These are phyloP conservation scores for Limnephilus auricula DNA, from an alignment of 2,888 invertebrate species.

Conservation along the genomic window DNA sequence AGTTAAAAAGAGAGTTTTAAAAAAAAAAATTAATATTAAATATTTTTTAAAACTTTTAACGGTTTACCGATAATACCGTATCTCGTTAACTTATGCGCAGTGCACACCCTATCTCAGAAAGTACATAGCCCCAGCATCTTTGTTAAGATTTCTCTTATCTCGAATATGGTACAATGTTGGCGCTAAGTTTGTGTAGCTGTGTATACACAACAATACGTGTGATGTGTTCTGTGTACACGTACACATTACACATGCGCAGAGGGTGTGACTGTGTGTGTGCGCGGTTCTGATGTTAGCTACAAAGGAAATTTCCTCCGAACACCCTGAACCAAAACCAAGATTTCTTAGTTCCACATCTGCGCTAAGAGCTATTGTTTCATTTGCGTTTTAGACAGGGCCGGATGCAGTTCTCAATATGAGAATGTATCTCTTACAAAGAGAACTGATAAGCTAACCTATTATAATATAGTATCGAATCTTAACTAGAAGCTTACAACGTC, in stretches of 20 bases:
- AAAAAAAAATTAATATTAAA: too few species aligned
- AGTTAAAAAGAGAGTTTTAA: too few species aligned
- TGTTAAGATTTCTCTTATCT: constrained; percentile 41
- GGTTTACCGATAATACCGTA: not conserved
- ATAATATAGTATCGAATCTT: too few species aligned
- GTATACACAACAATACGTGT: not conserved
- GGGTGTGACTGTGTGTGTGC: not conserved
- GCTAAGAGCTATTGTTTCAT: constrained; percentile 60
- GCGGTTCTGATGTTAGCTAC: not conserved
- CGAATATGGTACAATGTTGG: not conserved
- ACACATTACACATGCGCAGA: not conserved
- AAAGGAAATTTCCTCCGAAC: constrained; percentile 10
- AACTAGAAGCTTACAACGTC: too few species aligned
- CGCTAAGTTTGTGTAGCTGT: constrained; percentile 2
- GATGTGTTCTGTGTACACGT: not conserved
- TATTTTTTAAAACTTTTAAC: too few species aligned
- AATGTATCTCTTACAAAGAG: too few species aligned
- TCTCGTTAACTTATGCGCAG: not conserved
- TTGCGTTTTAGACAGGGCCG: constrained; percentile 44
- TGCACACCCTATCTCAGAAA: not conserved
- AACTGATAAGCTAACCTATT: too few species aligned
- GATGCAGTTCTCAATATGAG: not conserved
- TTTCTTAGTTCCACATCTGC: constrained; percentile 62
- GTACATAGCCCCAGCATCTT: constrained; percentile 20
- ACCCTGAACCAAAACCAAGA: constrained; percentile 49